Percentiles rank a stretch among this genome's conserved stretches.
Evolutionary conservation across 2,113 vertebrate genomes (phyloP).

Genomic region (Bufo gargarizans): DNA sequence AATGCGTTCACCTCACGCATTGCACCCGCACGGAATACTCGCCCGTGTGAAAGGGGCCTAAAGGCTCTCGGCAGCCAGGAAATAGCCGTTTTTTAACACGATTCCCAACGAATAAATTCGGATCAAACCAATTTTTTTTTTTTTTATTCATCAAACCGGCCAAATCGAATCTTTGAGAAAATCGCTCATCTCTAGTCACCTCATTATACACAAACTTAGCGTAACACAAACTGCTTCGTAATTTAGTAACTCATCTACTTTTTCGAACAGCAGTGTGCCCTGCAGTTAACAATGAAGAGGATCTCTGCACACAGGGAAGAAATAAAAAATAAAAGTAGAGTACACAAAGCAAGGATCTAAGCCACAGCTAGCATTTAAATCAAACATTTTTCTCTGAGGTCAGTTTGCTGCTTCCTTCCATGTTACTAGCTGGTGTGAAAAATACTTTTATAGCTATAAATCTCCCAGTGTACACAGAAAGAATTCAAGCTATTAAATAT

Average conservation of each 20-base stretch:
- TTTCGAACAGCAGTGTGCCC: constrained; percentile 45
- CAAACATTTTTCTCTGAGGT: constrained; percentile 59
- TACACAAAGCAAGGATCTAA: constrained; percentile 59
- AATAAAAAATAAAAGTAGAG: constrained; percentile 58
- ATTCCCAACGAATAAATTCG: no score
- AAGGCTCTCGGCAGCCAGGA: no score
- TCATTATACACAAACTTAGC: constrained; percentile 24
- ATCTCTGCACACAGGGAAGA: constrained; percentile 56
- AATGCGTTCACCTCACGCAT: no score
- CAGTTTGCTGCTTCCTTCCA: constrained; percentile 54
- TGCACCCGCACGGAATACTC: no score
- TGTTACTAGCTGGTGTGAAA: constrained; percentile 54
- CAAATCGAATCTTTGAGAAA: no score
- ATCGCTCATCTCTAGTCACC: neutral
- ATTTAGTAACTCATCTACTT: constrained; percentile 53
- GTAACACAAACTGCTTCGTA: constrained; percentile 41
- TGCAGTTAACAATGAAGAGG: constrained; percentile 57
- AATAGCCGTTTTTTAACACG: no score
- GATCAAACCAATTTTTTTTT: no score
- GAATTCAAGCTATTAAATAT: constrained; percentile 58
- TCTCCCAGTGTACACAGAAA: constrained; percentile 56
- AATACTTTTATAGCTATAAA: constrained; percentile 55
- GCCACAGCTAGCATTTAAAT: constrained; percentile 59
- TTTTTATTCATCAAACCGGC: no score
- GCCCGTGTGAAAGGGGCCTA: no score